Percentiles rank a stretch among this genome's conserved stretches.
These are phyloP conservation scores for Apeltes quadracus DNA, from an alignment of 2,113 vertebrate genomes.

Conservation along the genomic window DNA sequence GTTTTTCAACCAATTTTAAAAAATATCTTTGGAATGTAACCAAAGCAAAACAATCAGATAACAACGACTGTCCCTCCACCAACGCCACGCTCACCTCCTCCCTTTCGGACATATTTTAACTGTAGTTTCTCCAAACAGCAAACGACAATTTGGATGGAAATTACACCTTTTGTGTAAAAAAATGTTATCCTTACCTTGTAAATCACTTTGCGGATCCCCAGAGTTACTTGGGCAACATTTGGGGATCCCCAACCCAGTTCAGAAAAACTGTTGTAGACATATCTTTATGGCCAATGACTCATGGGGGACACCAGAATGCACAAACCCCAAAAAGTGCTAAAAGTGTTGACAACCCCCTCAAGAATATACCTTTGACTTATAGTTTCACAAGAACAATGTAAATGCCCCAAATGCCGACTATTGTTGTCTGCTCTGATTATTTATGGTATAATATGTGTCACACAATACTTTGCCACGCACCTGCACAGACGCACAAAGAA, in stretches of 20 bases:
- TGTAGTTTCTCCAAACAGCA: neutral
- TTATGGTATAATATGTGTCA: conserved; percentile 8
- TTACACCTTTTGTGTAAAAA: neutral
- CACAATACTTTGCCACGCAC: neutral
- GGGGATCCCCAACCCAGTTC: neutral
- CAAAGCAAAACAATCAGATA: no score
- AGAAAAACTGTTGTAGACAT: neutral
- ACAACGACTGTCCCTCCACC: no score
- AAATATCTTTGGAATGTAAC: no score
- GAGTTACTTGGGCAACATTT: no score
- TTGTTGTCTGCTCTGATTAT: conserved; percentile 9
- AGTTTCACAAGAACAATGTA: neutral
- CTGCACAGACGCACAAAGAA: conserved; percentile 32
- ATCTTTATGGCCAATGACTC: neutral
- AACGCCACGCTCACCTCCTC: no score
- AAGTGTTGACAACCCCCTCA: neutral
- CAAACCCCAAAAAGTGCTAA: neutral
- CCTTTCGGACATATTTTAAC: neutral
- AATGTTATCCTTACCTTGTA: neutral
- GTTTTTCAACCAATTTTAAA: no score
- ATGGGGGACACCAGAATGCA: neutral
- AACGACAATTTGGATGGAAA: neutral
- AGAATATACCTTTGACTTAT: neutral
- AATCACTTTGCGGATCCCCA: neutral
- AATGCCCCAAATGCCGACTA: neutral